Evolutionary conservation across 2,113 vertebrate species (phyloP), one percentile per base, ranked within the genome.

Genomic region (Nycticebus coucang): DNA sequence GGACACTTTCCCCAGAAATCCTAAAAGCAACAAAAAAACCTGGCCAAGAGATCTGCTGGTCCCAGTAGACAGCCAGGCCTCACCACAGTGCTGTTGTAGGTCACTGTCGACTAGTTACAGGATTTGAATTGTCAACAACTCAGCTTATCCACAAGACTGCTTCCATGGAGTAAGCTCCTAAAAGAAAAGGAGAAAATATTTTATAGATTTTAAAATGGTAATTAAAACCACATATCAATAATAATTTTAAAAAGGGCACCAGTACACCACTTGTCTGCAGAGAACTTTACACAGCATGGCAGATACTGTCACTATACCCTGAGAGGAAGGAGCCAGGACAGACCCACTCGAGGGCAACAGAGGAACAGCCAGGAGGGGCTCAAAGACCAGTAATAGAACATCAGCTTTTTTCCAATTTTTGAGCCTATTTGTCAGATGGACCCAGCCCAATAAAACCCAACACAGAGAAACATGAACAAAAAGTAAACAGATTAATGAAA

Each of bases 41-140:
- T 95, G 96, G 96, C 86, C 13, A 96, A 97, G 96, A 93, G 95
- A 97, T 86, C 86, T 96, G 82, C 37, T 28, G 93, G 96, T 97
- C 96, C 85, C 77, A 97, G 84, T 86, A 60, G 95, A 77, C 5
- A 2, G 62, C 68, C 59, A 66, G 53, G 74, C 64, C 59, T 82
- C 81, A 9, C 8, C 57, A 35, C 85, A 68, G 35, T 2, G 28
- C 24, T 12, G 74, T 17, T 2, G 33, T 14, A 78, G 1, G 62
- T 50, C 79, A 59, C 84, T 33, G 50, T 13, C 50, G 82, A 74
- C 62, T 4, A 80, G 68, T 41, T 15, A 88, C 79, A 86, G 45
- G 55, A 64, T 30, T 12, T 37, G 26, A 83, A 53, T n/a, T 87
- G 79, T 71, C 83, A 1, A 83, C 95, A 96, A 94, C 17, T 37